Percentiles rank a stretch among this genome's conserved stretches.
Conservation (phyloP, 2,888 invertebrate species). For the Enchytraeus crypticus region DNA sequence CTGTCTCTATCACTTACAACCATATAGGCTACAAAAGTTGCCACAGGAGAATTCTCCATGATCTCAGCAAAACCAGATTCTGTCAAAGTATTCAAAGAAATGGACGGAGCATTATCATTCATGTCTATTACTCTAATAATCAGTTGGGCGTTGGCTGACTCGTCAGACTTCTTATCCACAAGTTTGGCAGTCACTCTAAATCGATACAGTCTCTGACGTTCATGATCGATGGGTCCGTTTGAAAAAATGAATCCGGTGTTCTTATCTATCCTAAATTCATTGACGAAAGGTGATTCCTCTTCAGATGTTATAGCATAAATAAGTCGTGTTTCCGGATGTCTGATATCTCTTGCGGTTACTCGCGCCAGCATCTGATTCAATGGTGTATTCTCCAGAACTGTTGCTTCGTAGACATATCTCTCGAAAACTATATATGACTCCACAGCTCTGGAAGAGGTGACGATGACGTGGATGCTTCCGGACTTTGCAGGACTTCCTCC, state of each 20-base stretch:
- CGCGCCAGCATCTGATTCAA: neutral
- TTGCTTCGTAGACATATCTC: slow-evolving; percentile 11
- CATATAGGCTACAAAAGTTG: slow-evolving; percentile 61
- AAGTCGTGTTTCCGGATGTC: no score
- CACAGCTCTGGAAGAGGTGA: slow-evolving; percentile 11
- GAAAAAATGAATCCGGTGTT: slow-evolving; percentile 14
- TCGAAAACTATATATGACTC: slow-evolving; percentile 16
- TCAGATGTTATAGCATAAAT: no score
- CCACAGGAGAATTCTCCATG: slow-evolving; percentile 77
- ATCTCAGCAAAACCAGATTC: slow-evolving; percentile 47
- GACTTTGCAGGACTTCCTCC: slow-evolving; percentile 59
- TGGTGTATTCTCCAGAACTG: slow-evolving; percentile 10
- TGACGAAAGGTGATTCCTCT: neutral
- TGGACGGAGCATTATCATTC: slow-evolving; percentile 33
- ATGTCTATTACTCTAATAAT: slow-evolving; percentile 31
- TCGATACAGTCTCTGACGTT: slow-evolving; percentile 8
- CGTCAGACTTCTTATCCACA: slow-evolving; percentile 21
- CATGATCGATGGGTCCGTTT: slow-evolving; percentile 18
- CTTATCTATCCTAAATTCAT: slow-evolving; percentile 14
- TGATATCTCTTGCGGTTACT: slow-evolving; percentile 13
- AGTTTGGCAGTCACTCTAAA: slow-evolving; percentile 20
- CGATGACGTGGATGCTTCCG: slow-evolving; percentile 11
- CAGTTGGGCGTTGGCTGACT: slow-evolving; percentile 27
- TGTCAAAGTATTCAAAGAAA: slow-evolving; percentile 30
- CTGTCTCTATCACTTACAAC: slow-evolving; percentile 71